Evolutionary conservation across 2,888 invertebrate species (phyloP), one percentile per base, ranked within the genome.

Genomic region (Odontocerum albicorne): DNA sequence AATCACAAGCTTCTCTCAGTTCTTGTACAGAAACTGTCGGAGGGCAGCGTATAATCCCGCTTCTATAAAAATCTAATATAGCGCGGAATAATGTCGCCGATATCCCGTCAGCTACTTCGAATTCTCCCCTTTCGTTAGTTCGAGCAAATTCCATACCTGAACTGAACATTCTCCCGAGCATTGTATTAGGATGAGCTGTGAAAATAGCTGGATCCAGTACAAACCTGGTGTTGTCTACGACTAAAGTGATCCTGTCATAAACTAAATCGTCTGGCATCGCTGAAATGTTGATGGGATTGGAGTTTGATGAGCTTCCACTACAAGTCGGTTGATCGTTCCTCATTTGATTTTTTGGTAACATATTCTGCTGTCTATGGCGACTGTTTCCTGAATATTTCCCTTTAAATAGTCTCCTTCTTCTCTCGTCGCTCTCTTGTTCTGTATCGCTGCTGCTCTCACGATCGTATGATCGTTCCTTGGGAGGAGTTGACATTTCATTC

Each of bases 131-230:
- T 63, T 96, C 96, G 69, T 99, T 99, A 0, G 96, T 88, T 67
- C 93, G 90, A 0, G 93, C 92, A 71, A 96, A 93, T 65, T 91
- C 96, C 62, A 89, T 78, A 57, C 93, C 92, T 8, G 92, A 90
- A 68, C 93, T 92, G 67, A 97, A 97, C 97, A 97, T 97, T 65
- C 96, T 86, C n/a, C 98, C 99, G 22, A 99, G 77, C 97, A 99
- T 97, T 0, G 99, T 99, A 69, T 98, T 96, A 0, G 98, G 96
- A 73, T 97, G 93, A 2, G 92, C 90, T 7, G 92, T 90, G 67
- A 99, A 93, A 59, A 97, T 81, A 1, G 92, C 87, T 4, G 94
- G 92, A 72, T 97, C 96, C 16, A 97, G 88, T 39, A 97, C 88
- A 70, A 96, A 96, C 62, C 95, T 80, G 0, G 96, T 96, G 66